Conservation (phyloP, 2,888 invertebrate species). For the Ditula angustiorana region DNA sequence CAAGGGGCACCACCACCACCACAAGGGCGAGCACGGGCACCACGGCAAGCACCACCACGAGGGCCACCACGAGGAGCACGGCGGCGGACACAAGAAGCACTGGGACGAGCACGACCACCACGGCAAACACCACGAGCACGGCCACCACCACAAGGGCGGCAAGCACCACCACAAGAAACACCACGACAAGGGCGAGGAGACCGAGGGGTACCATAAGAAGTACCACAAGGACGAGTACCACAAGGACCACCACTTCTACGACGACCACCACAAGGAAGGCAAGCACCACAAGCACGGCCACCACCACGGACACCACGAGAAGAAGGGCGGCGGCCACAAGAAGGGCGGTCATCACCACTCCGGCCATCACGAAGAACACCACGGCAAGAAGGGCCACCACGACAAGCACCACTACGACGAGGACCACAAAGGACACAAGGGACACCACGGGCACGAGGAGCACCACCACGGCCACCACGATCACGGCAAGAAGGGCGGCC, state of each 20-base stretch:
- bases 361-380: conserved; percentile 90
- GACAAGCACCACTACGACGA: conserved; percentile 93
- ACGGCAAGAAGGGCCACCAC: conserved; percentile 92
- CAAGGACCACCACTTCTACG: conserved; percentile 95
- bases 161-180: conserved; percentile 93
- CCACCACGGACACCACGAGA: conserved; percentile 91
- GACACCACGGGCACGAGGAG: conserved; percentile 91
- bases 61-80: conserved; percentile 91
- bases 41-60: conserved; percentile 92
- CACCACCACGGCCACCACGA: conserved; percentile 91
- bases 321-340: conserved; percentile 91
- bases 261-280: conserved; percentile 93
- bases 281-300: conserved; percentile 93
- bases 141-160: conserved; percentile 91
- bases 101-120: conserved; percentile 91
- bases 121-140: conserved; percentile 91
- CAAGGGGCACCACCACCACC: conserved; percentile 90
- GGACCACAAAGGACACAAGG: conserved; percentile 92
- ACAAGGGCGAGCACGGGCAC: conserved; percentile 91
- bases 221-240: conserved; percentile 95
- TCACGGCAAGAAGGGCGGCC: conserved; percentile 92
- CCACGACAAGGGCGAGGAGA: conserved; percentile 93
- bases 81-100: conserved; percentile 92
- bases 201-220: conserved; percentile 93
- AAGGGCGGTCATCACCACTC: conserved; percentile 92